A percentile compares a stretch with the other conserved stretches of the same genome.
Conservation (phyloP, 2,113 vertebrate genomes). For the Callithrix jacchus region DNA sequence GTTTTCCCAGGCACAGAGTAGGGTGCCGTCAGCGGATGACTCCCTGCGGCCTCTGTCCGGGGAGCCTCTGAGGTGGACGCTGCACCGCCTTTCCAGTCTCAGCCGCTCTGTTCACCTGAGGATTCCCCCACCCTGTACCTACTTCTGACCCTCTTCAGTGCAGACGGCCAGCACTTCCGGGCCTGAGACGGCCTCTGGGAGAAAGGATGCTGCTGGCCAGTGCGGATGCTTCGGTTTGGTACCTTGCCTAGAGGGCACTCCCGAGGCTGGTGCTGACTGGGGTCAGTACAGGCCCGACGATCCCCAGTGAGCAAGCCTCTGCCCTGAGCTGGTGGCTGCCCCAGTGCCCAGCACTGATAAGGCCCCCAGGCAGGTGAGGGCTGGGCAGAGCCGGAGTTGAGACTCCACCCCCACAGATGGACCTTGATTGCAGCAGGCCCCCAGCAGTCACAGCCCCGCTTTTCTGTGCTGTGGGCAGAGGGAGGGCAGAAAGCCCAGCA, state of each 20-base stretch:
- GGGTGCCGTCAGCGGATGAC: too few species aligned
- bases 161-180: not conserved
- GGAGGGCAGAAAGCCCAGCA: accelerated
- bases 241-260: too few species aligned
- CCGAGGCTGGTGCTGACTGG: not conserved
- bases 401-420: not conserved
- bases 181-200: not conserved
- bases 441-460: not conserved
- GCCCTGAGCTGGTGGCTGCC: not conserved
- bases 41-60: too few species aligned
- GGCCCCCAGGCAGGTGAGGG: not conserved
- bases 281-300: not conserved
- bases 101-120: not conserved
- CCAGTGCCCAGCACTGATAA: accelerated
- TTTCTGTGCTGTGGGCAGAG: not conserved
- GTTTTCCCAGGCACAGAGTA: too few species aligned
- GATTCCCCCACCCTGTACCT: too few species aligned
- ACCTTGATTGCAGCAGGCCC: not conserved
- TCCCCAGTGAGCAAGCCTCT: too few species aligned
- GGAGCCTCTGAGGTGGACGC: not conserved
- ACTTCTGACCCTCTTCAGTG: not conserved
- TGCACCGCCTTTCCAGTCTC: not conserved
- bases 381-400: not conserved
- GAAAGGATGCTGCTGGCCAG: not conserved
- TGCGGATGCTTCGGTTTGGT: too few species aligned